Percentiles rank a stretch among this genome's conserved stretches.
These are phyloP conservation scores for Lathronympha strigana DNA, from an alignment of 2,888 invertebrate genomes.

Conservation along the genomic window DNA sequence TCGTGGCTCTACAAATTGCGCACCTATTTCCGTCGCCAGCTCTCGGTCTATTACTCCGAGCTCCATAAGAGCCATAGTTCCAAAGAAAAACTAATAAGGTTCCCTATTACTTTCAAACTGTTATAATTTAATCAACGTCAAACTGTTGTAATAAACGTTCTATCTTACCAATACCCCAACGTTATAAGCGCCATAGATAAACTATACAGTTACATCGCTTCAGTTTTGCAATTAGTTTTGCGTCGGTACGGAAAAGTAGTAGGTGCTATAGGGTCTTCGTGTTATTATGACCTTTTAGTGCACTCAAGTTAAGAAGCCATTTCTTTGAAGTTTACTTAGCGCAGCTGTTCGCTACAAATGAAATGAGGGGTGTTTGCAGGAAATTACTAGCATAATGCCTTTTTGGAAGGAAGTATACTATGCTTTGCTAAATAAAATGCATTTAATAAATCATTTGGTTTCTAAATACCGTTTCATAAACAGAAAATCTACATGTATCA, in stretches of 20 bases:
- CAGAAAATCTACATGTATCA: too few relatives aligned
- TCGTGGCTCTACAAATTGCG: too few relatives aligned
- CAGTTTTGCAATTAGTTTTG: neutral
- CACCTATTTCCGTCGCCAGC: too few relatives aligned
- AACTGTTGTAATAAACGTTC: conserved; percentile 24
- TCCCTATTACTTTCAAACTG: conserved; percentile 19
- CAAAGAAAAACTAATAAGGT: conserved; percentile 21
- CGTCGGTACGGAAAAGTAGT: neutral
- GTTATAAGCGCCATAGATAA: neutral
- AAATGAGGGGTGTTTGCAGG: neutral
- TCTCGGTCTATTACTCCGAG: too few relatives aligned
- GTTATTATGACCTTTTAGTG: neutral
- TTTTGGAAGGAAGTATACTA: conserved; percentile 1
- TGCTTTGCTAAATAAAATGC: too few relatives aligned
- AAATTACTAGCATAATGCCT: conserved; percentile 10
- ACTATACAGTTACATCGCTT: neutral
- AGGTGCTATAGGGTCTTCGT: neutral
- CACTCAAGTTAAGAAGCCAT: conserved; percentile 17
- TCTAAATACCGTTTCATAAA: too few relatives aligned
- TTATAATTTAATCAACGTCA: conserved; percentile 33
- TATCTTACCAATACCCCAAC: neutral
- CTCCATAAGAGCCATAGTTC: neutral
- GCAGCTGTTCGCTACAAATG: conserved; percentile 12
- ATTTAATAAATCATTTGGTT: too few relatives aligned
- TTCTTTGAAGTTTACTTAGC: conserved; percentile 25